Percentiles rank a stretch among this genome's conserved stretches.
Conservation (phyloP, 2,113 vertebrate genomes). For the Scolopax mira region DNA sequence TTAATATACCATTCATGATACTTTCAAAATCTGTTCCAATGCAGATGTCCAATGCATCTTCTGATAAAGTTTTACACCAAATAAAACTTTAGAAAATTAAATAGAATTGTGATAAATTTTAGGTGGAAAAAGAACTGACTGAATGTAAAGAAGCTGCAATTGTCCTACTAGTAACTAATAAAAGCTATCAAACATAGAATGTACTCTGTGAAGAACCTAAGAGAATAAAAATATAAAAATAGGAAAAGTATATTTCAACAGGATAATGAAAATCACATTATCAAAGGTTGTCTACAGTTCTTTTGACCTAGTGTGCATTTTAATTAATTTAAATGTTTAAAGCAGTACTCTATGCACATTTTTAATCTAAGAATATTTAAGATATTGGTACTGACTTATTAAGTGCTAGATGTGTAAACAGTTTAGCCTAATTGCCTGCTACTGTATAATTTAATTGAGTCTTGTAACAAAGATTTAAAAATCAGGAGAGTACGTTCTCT, state of each 20-base stretch:
- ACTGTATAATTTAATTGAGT: background rate
- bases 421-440: conserved; percentile 14
- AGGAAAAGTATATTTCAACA: background rate
- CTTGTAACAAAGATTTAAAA: background rate
- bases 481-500: background rate
- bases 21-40: background rate
- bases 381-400: background rate
- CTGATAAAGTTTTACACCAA: background rate
- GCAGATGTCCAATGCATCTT: background rate
- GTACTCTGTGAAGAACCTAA: background rate
- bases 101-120: background rate
- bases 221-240: background rate
- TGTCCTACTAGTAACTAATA: background rate
- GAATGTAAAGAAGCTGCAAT: background rate
- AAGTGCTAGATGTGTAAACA: conserved; percentile 10
- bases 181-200: background rate
- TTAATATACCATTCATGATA: background rate
- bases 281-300: background rate
- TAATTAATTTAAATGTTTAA: conserved; percentile 36
- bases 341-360: background rate
- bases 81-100: background rate
- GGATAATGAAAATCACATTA: conserved; percentile 1
- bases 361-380: background rate
- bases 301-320: background rate
- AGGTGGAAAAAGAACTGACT: background rate